Evolutionary conservation across 2,113 vertebrate species (phyloP).

Genomic region (Lates calcarifer): DNA sequence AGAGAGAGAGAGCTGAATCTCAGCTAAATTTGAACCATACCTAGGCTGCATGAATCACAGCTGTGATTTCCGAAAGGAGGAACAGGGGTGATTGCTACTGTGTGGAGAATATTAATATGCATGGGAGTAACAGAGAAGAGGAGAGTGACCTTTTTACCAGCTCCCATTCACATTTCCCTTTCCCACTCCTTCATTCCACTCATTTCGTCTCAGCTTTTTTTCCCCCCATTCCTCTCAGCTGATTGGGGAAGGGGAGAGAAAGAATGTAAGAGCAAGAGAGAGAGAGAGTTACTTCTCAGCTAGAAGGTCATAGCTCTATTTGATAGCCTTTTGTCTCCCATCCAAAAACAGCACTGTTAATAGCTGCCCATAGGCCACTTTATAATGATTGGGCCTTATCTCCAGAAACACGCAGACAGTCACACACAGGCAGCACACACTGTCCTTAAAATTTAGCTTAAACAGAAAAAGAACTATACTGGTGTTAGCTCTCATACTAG

Average conservation of each 20-base stretch:
- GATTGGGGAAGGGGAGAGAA: constrained; percentile 52
- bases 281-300: constrained; percentile 58
- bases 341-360: constrained; percentile 75
- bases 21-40: constrained; percentile 41
- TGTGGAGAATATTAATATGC: constrained; percentile 57
- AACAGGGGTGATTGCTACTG: background rate
- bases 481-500: constrained; percentile 9
- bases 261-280: constrained; percentile 44
- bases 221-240: constrained; percentile 38
- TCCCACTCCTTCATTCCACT: constrained; percentile 39
- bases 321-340: constrained; percentile 72
- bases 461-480: constrained; percentile 20
- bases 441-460: constrained; percentile 51
- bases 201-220: constrained; percentile 44
- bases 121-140: constrained; percentile 40
- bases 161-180: constrained; percentile 43
- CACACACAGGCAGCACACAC: constrained; percentile 34
- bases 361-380: constrained; percentile 74
- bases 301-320: constrained; percentile 72
- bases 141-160: constrained; percentile 68
- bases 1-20: constrained; percentile 31
- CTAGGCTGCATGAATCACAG: background rate
- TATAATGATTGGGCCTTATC: constrained; percentile 73
- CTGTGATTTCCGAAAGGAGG: constrained; percentile 20
- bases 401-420: constrained; percentile 53